phyloP scores from a whole-genome alignment of 2,113 vertebrate species.

The Calidris pygmaea region DNA sequence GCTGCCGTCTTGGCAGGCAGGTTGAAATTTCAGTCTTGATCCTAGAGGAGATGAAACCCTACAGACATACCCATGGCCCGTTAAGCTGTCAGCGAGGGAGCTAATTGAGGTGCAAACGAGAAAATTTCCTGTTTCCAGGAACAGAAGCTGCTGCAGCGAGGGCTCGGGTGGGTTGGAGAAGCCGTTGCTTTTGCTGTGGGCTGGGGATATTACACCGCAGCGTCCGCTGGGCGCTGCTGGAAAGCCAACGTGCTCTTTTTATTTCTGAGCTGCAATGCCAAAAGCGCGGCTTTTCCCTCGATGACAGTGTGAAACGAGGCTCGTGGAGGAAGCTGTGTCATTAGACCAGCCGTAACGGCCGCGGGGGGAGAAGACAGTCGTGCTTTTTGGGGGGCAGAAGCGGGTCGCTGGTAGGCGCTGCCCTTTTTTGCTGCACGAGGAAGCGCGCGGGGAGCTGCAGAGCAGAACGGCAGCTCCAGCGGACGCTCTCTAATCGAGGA shows the following conservation, averaged over 20 bases:
- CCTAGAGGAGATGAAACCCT: not conserved
- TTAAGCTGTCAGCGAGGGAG: not conserved
- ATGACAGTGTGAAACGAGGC: rapidly evolving
- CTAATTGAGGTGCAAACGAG: not conserved
- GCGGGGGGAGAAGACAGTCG: rapidly evolving
- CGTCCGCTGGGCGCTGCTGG: not conserved
- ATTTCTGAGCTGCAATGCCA: not conserved
- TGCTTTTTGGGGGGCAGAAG: not conserved
- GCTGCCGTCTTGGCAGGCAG: not conserved
- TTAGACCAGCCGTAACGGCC: not conserved
- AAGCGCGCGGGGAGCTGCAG: not conserved
- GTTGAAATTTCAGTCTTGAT: not conserved
- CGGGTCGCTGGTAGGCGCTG: not conserved
- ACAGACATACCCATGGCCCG: rapidly evolving
- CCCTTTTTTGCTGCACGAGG: not conserved
- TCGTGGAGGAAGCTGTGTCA: not conserved
- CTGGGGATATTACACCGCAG: not conserved
- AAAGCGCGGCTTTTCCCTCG: rapidly evolving
- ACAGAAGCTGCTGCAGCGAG: not conserved
- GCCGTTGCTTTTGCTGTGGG: not conserved
- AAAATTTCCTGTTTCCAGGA: not conserved
- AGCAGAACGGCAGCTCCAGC: not conserved
- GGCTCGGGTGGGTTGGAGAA: not conserved
- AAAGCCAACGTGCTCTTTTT: rapidly evolving
- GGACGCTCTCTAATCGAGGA: not conserved